Conservation (phyloP, 1,140 invertebrate genomes). For the Ylistrum balloti region DNA sequence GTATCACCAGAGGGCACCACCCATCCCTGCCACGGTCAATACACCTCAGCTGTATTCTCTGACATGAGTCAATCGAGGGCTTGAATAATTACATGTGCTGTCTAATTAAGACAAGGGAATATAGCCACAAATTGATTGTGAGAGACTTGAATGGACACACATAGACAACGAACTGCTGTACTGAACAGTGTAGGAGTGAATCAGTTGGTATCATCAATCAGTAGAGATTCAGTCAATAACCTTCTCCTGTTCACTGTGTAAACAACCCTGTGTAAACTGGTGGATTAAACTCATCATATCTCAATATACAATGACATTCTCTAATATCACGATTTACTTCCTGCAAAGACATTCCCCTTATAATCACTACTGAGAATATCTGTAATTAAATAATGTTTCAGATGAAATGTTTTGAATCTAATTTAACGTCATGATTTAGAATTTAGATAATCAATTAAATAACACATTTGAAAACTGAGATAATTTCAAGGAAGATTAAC, state of each 20-base stretch:
- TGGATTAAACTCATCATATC: background rate
- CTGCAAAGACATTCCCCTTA: too few species aligned
- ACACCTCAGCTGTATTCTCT: background rate
- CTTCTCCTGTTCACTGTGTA: background rate
- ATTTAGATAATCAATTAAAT: too few species aligned
- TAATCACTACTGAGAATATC: too few species aligned
- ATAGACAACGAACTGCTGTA: background rate
- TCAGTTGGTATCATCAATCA: background rate
- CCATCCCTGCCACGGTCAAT: conserved; percentile 12
- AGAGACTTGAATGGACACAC: background rate
- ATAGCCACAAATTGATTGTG: background rate
- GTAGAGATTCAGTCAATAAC: background rate
- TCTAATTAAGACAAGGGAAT: background rate
- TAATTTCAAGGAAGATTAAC: too few species aligned
- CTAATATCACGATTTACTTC: too few species aligned
- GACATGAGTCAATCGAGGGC: background rate
- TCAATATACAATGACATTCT: too few species aligned
- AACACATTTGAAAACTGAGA: too few species aligned
- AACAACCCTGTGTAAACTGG: background rate
- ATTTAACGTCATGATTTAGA: too few species aligned
- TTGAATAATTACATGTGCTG: conserved; percentile 39
- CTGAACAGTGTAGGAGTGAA: background rate
- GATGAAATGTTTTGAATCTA: too few species aligned
- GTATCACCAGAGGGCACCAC: conserved; percentile 20
- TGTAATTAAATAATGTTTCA: too few species aligned